phyloP scores from a whole-genome alignment of 2,888 invertebrate genomes.

The Lucinisca nassula region DNA sequence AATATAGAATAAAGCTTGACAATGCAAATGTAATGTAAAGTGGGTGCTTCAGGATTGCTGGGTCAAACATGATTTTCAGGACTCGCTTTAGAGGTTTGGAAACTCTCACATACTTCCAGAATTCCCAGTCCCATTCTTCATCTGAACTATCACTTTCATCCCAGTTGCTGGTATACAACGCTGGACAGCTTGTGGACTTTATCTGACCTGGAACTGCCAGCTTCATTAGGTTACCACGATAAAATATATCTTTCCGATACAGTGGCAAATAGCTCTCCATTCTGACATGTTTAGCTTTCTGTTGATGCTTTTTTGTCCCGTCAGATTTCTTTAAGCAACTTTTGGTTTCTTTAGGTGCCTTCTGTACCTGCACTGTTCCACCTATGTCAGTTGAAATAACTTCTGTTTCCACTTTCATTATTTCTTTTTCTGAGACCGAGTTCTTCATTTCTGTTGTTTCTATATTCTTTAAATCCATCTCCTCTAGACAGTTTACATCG shows the following conservation, averaged over 20 bases:
- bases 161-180: slow-evolving; percentile 89
- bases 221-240: slow-evolving; percentile 84
- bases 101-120: slow-evolving; percentile 64
- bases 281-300: slow-evolving; percentile 54
- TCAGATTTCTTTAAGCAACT: slow-evolving; percentile 64
- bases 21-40: slow-evolving; percentile 90
- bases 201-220: slow-evolving; percentile 58
- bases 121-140: slow-evolving; percentile 66
- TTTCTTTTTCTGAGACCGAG: background rate
- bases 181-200: slow-evolving; percentile 95
- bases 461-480: background rate
- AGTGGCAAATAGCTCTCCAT: slow-evolving; percentile 77
- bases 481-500: background rate
- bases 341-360: background rate
- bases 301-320: slow-evolving; percentile 42
- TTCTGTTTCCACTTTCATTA: background rate
- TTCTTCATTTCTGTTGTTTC: background rate
- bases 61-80: slow-evolving; percentile 83
- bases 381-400: background rate
- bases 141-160: slow-evolving; percentile 74
- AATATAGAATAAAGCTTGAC: slow-evolving; percentile 95
- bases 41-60: slow-evolving; percentile 80
- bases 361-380: background rate
- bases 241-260: slow-evolving; percentile 86
- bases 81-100: slow-evolving; percentile 78